phyloP scores from a whole-genome alignment of 2,888 invertebrate genomes.

The Encarsia formosa region DNA sequence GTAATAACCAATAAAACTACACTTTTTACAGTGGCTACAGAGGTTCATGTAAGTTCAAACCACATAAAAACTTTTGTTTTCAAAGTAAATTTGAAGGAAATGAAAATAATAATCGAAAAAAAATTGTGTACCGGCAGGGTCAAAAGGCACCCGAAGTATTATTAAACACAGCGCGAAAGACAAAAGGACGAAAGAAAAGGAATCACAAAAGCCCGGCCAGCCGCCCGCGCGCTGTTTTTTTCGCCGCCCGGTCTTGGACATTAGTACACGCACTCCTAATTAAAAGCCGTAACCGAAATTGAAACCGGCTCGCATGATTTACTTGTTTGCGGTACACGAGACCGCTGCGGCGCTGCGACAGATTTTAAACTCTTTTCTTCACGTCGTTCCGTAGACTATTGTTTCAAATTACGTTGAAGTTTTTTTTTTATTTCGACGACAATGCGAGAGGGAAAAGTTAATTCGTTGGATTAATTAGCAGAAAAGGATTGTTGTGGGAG shows the following conservation, averaged over 20 bases:
- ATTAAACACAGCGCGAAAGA: not conserved
- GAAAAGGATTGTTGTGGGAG: conserved; percentile 2
- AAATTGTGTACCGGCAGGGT: too few species aligned
- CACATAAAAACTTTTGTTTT: too few species aligned
- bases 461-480: conserved; percentile 12
- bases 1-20: too few species aligned
- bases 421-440: too few species aligned
- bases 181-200: not conserved
- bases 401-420: conserved; percentile 8
- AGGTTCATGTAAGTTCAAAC: too few species aligned
- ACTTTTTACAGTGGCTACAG: too few species aligned
- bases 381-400: not conserved
- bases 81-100: too few species aligned
- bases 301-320: conserved; percentile 33
- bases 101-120: too few species aligned
- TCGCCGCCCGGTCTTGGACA: too few species aligned
- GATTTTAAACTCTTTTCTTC: conserved; percentile 8
- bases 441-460: not conserved
- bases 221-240: too few species aligned
- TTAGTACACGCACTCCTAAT: conserved; percentile 45
- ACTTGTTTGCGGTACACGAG: conserved; percentile 17
- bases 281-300: conserved; percentile 48
- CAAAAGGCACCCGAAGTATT: not conserved
- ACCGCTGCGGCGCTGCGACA: not conserved
- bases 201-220: too few species aligned